phyloP scores from a whole-genome alignment of 2,888 invertebrate species.

The Prosopocoilus inquinatus region DNA sequence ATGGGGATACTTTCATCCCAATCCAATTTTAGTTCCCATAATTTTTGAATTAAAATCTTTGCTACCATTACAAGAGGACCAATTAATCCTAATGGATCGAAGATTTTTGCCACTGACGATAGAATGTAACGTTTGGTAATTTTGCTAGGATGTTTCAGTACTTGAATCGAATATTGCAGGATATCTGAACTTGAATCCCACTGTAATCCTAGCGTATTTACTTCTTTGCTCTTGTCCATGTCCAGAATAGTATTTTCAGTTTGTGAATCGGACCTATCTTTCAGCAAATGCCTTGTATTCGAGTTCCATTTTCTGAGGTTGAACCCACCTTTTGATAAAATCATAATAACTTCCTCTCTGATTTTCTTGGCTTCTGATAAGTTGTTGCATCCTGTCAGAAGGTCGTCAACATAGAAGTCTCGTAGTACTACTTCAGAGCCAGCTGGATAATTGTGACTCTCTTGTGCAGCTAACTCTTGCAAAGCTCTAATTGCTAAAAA shows the following conservation, averaged over 20 bases:
- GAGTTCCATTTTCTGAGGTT: slow-evolving; percentile 10
- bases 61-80: not conserved
- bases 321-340: slow-evolving; percentile 6
- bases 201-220: slow-evolving; percentile 11
- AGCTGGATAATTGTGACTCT: not conserved
- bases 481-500: slow-evolving; percentile 9
- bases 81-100: slow-evolving; percentile 6
- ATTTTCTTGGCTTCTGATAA: not conserved
- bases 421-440: slow-evolving; percentile 14
- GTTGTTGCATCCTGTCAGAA: slow-evolving; percentile 21
- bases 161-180: slow-evolving; percentile 1
- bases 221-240: not conserved
- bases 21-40: not conserved
- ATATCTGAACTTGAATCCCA: slow-evolving; percentile 6
- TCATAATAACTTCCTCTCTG: not conserved
- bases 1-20: slow-evolving; percentile 7
- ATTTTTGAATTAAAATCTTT: slow-evolving; percentile 8
- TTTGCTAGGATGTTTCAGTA: not conserved
- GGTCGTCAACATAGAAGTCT: slow-evolving; percentile 36
- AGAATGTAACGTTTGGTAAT: slow-evolving; percentile 1
- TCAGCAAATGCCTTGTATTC: slow-evolving; percentile 1
- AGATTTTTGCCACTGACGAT: not conserved
- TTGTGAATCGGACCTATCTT: not conserved
- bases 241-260: not conserved
- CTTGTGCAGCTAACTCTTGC: slow-evolving; percentile 1